Conservation (phyloP, 2,888 invertebrate species). For the Andrena camellia region DNA sequence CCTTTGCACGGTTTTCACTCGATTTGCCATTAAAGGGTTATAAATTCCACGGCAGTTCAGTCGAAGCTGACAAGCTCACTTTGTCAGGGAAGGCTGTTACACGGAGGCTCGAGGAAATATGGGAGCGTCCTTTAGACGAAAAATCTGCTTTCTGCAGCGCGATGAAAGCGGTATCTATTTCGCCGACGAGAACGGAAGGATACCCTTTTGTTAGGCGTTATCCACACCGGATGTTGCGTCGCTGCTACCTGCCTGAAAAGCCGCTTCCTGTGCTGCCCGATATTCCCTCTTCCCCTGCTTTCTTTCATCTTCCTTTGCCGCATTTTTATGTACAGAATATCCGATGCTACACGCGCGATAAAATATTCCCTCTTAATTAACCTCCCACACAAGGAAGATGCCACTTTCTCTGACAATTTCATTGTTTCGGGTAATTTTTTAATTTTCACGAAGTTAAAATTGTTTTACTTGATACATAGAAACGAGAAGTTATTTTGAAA, state of each 20-base stretch:
- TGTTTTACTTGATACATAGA: no score
- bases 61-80: neutral
- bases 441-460: neutral
- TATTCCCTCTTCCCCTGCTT: constrained; percentile 52
- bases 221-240: constrained; percentile 83
- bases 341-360: constrained; percentile 16
- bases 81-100: constrained; percentile 14
- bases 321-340: constrained; percentile 30
- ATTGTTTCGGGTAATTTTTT: neutral
- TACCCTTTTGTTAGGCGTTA: constrained; percentile 80
- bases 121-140: constrained; percentile 36
- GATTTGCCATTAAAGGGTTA: neutral
- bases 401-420: constrained; percentile 2
- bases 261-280: constrained; percentile 77
- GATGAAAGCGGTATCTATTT: constrained; percentile 74
- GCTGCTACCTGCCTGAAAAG: constrained; percentile 77
- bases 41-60: neutral
- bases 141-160: constrained; percentile 47
- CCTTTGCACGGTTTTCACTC: neutral
- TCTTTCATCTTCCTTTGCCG: constrained; percentile 38
- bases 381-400: neutral
- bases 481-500: no score
- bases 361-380: constrained; percentile 30
- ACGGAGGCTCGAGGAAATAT: constrained; percentile 9
- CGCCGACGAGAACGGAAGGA: constrained; percentile 75